Evolutionary conservation across 2,888 invertebrate genomes (phyloP), one percentile per base, ranked within the genome.

Genomic region (Caenorhabditis zanzibari): DNA sequence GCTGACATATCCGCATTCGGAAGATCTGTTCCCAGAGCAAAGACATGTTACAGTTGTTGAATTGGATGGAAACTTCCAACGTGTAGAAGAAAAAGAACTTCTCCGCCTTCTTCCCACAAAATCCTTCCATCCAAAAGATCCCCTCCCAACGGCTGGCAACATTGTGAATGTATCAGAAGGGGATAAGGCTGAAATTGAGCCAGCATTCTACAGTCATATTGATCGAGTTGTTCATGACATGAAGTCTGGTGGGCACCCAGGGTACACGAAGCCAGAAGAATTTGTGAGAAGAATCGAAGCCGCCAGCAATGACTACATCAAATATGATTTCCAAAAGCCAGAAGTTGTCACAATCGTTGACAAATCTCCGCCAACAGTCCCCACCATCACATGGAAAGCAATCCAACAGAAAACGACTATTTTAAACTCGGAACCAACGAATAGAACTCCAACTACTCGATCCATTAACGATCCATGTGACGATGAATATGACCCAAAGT

Each of bases 401-500:
- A 35, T 59, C 9, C 44, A 41, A n/a, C 7, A 7, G 0, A 49
- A 66, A 52, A n/a, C 24, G n/a, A 41, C 10, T 1, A 49, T 38
- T 19, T 1, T 38, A 1, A 38, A 41, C 38, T 24, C 68, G 16
- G 68, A 68, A 22, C 24, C 54, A 35, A 74, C 73, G 0, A 52
- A 68, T n/a, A 69, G 32, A 22, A 56, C 26, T 2, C 72, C 76
- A 41, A 49, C 79, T 5, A 79, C 79, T 2, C 47, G 69, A 35
- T 76, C 76, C 16, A 81, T 81, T 4, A 80, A 75, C 47, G 88
- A 87, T 72, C 71, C 85, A 14, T 88, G 88, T 52, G 85, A 85
- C 35, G 86, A 85, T 61, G 83, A 82, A 12, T 86, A 88, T 64
- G 86, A 88, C 79, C 76, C 86, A 12, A 85, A 86, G 72, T 85